phyloP scores from a whole-genome alignment of 2,888 invertebrate genomes.

The Anoplius nigerrimus region DNA sequence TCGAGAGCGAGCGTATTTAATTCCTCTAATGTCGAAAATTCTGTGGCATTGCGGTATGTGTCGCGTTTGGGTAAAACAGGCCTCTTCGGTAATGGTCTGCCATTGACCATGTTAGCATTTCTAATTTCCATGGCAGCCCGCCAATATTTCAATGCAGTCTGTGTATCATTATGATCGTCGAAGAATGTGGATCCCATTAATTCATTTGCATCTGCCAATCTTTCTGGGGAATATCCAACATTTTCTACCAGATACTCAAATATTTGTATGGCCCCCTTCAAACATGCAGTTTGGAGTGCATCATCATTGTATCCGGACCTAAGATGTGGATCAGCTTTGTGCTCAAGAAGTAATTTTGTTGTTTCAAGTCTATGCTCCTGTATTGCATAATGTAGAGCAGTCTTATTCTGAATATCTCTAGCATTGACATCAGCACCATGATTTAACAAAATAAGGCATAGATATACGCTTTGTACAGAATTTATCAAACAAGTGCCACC shows the following conservation, averaged over 20 bases:
- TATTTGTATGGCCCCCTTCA: slow-evolving; percentile 85
- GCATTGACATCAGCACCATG: slow-evolving; percentile 91
- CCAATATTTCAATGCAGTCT: slow-evolving; percentile 86
- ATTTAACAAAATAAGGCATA: slow-evolving; percentile 87
- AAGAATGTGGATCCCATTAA: slow-evolving; percentile 91
- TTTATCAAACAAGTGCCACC: slow-evolving; percentile 96
- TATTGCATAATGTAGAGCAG: slow-evolving; percentile 95
- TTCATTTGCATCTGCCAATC: slow-evolving; percentile 91
- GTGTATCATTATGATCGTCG: slow-evolving; percentile 89
- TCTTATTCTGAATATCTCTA: slow-evolving; percentile 91
- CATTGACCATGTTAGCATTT: slow-evolving; percentile 56
- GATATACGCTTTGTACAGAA: slow-evolving; percentile 89
- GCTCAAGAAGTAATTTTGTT: slow-evolving; percentile 85
- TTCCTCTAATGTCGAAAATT: slow-evolving; percentile 85
- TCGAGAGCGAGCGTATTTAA: slow-evolving; percentile 85
- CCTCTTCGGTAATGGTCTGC: slow-evolving; percentile 75
- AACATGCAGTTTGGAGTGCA: slow-evolving; percentile 90
- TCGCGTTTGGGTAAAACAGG: slow-evolving; percentile 78
- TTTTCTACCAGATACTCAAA: slow-evolving; percentile 80
- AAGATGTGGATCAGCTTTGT: slow-evolving; percentile 87
- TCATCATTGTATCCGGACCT: slow-evolving; percentile 90
- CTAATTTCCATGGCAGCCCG: slow-evolving; percentile 85
- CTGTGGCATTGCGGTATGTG: slow-evolving; percentile 82
- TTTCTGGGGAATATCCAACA: slow-evolving; percentile 80
- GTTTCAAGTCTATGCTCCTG: slow-evolving; percentile 90